These are phyloP conservation scores for Auanema sp. DNA, from an alignment of 2,888 invertebrate species.

Conservation along the genomic window DNA sequence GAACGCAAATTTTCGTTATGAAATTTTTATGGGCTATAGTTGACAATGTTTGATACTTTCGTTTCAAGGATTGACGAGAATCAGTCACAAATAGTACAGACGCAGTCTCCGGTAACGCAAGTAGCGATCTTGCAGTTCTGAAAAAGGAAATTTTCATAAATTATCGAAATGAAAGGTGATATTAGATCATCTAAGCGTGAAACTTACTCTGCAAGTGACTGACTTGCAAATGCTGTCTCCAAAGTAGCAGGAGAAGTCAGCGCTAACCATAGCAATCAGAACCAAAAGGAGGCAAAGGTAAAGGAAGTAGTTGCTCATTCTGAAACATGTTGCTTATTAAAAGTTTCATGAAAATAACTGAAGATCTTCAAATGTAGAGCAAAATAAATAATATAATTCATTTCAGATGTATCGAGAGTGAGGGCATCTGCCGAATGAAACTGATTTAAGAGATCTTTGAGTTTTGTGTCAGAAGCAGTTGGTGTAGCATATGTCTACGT, in stretches of 20 bases:
- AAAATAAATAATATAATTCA: no score
- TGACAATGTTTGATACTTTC: not conserved
- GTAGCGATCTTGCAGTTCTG: conserved; percentile 45
- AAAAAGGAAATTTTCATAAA: conserved; percentile 13
- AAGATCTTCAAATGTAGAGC: no score
- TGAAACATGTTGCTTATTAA: not conserved
- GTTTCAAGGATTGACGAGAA: not conserved
- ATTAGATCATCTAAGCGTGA: not conserved
- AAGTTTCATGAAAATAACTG: no score
- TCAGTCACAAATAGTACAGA: conserved; percentile 39
- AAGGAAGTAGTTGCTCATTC: conserved; percentile 22
- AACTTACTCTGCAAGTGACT: conserved; percentile 43
- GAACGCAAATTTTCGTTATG: no score
- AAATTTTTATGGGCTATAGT: no score
- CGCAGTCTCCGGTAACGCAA: conserved; percentile 43
- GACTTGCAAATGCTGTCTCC: conserved; percentile 39
- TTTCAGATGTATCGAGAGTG: no score
- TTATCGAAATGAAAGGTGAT: not conserved
- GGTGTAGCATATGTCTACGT: no score
- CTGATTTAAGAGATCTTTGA: no score
- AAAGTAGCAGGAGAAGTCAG: conserved; percentile 47
- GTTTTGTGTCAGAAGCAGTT: no score
- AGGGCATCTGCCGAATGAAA: no score
- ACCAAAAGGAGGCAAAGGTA: conserved; percentile 29
- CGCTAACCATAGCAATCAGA: conserved; percentile 35